Percentiles rank a stretch among this genome's conserved stretches.
Evolutionary conservation across 2,888 invertebrate species (phyloP).

Genomic region (Pristionchus exspectatus): DNA sequence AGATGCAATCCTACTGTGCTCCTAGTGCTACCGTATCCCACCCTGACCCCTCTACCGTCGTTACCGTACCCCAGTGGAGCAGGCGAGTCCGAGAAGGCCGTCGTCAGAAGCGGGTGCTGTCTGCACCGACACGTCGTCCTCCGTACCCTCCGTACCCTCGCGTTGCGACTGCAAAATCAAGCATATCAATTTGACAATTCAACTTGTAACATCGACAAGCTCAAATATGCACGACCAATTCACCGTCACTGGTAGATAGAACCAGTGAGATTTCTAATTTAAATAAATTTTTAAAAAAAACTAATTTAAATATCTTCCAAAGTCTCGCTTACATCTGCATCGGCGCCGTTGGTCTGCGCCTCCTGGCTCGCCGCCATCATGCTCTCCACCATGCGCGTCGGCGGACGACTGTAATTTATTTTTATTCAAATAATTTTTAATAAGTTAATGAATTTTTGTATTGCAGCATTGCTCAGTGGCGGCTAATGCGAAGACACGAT

Average conservation of each 20-base stretch:
- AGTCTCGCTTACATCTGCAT: not conserved
- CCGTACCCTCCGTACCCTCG: slow-evolving; percentile 50
- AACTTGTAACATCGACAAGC: not conserved
- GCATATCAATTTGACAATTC: too few species aligned
- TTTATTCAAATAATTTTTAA: too few species aligned
- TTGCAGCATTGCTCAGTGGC: too few species aligned
- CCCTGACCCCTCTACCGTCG: not conserved
- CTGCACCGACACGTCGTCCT: slow-evolving; percentile 44
- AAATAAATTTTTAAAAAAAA: too few species aligned
- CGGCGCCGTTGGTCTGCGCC: slow-evolving; percentile 56
- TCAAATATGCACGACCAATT: too few species aligned
- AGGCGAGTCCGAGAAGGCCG: slow-evolving; percentile 94
- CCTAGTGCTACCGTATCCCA: not conserved
- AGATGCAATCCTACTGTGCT: too few species aligned
- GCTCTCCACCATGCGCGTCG: slow-evolving; percentile 66
- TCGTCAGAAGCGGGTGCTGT: slow-evolving; percentile 88
- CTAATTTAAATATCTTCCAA: not conserved
- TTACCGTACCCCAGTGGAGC: slow-evolving; percentile 90
- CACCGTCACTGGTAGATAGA: not conserved
- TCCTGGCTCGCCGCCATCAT: slow-evolving; percentile 69
- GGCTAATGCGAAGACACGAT: too few species aligned
- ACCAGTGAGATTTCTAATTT: not conserved
- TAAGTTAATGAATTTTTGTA: too few species aligned
- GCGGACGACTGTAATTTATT: slow-evolving; percentile 60
- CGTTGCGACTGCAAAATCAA: slow-evolving; percentile 42